A percentile compares a stretch with the other conserved stretches of the same genome.
Conservation (phyloP, 2,888 invertebrate species). For the Drosophila atroscutellata region DNA sequence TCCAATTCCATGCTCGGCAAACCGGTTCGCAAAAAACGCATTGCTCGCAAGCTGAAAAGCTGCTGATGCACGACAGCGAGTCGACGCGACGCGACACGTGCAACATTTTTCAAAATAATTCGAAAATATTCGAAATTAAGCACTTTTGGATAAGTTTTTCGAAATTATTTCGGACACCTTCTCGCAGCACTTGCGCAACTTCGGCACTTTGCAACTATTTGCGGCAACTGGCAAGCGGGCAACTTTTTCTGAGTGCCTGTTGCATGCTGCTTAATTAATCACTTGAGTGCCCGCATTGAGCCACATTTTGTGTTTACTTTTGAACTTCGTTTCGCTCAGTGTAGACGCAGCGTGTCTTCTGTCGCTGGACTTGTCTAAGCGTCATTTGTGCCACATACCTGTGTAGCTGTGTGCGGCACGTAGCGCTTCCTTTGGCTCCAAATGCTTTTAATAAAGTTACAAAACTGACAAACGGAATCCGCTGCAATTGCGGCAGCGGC, state of each 20-base stretch:
- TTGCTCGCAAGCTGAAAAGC: not conserved
- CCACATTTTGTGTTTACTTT: not conserved
- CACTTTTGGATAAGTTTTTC: not conserved
- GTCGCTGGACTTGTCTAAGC: conserved; percentile 20
- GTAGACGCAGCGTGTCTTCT: conserved; percentile 5
- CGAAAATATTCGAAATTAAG: not conserved
- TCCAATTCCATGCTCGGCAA: not conserved
- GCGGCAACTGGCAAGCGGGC: not conserved
- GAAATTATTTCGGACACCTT: not conserved
- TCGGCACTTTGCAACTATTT: not conserved
- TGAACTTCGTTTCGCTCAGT: conserved; percentile 11
- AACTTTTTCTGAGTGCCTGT: not conserved
- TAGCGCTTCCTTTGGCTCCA: conserved; percentile 21
- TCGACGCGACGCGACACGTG: not conserved
- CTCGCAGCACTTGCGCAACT: not conserved
- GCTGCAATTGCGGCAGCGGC: not conserved
- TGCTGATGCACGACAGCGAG: not conserved
- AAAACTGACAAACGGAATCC: conserved; percentile 58
- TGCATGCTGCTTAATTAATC: not conserved
- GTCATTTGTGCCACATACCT: not conserved
- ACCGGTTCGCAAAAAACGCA: not conserved
- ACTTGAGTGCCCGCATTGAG: not conserved
- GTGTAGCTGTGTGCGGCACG: conserved; percentile 19
- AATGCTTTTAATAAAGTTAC: conserved; percentile 63
- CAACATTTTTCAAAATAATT: not conserved